Evolutionary conservation across 2,888 invertebrate genomes (phyloP), one percentile per base, ranked within the genome.

Genomic region (Lasioglossum morio): DNA sequence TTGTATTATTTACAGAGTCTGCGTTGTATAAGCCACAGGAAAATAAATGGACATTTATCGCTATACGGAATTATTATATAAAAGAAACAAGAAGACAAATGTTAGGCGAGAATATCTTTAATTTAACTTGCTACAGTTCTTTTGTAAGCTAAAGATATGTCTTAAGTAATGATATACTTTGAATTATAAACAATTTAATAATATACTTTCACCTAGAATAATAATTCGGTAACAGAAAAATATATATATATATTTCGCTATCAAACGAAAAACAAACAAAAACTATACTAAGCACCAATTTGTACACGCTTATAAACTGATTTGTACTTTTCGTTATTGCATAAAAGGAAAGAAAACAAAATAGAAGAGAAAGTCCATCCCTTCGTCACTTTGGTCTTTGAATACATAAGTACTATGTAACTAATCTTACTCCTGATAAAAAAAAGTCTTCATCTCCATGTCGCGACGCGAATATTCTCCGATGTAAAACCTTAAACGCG

Each of bases 1-100:
- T 85, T 88, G 81, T 89, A 87, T 76, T 86, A 85, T 85, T 87
- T 76, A 72, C 86, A 73, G 81, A 89, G 82, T 85, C 82, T 86
- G 85, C 72, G 78, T 87, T 88, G 83, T 88, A 80, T 84, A 73
- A 83, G 88, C 84, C 80, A 81, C 82, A 72, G 85, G 75, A 87
- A 87, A 82, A 83, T 81, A 82, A 81, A 85, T 84, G 83, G 79
- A 87, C 80, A 82, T 83, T 79, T 83, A 85, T 81, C 79, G 77
- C 74, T 72, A 81, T 79, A 86, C 16, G 75, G 48, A 80, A 87
- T 82, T 83, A 81, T 79, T 83, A 81, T 79, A 78, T 87, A 88
- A 86, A 88, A 87, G 86, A 81, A 81, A 57, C 12, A 77, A 48
- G n/a, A 40, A 40, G 5, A 48, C 73, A 60, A 53, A 69, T 77